phyloP scores from a whole-genome alignment of 1,140 invertebrate species.

The Oryctes rhinoceros region DNA sequence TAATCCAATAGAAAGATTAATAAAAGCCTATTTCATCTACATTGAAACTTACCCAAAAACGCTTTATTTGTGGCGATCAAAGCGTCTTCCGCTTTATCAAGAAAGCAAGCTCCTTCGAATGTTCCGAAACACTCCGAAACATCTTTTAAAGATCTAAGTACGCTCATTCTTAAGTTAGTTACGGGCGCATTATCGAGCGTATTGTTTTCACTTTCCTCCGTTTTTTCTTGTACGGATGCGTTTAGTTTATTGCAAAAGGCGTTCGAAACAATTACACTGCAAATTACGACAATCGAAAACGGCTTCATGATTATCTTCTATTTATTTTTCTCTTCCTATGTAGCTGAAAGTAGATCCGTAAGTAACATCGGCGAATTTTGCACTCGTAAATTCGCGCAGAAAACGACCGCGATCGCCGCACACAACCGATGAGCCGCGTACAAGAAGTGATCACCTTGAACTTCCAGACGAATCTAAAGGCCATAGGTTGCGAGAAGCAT shows the following conservation, averaged over 20 bases:
- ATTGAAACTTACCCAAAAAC: conserved; percentile 50
- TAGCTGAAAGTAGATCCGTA: conserved; percentile 35
- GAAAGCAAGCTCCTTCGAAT: conserved; percentile 50
- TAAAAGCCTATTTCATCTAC: background rate
- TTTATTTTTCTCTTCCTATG: background rate
- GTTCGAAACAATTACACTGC: conserved; percentile 17
- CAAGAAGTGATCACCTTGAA: conserved; percentile 52
- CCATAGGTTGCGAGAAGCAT: conserved; percentile 47
- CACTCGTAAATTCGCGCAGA: background rate
- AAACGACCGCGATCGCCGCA: conserved; percentile 2
- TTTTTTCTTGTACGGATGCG: conserved; percentile 3
- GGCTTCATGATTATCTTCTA: background rate
- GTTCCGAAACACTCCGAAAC: conserved; percentile 48
- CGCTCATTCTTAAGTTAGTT: conserved; percentile 5
- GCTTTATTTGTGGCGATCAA: conserved; percentile 46
- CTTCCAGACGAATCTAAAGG: conserved; percentile 52
- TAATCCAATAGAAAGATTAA: no score
- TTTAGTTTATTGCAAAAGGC: conserved; percentile 6
- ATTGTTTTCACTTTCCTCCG: conserved; percentile 40
- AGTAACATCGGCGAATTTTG: conserved; percentile 8
- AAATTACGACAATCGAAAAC: background rate
- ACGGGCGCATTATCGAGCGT: background rate
- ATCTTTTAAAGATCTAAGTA: conserved; percentile 42
- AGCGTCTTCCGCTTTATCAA: conserved; percentile 51
- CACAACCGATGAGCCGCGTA: background rate